Conservation (phyloP, 2,113 vertebrate genomes). For the Acanthochromis polyacanthus region DNA sequence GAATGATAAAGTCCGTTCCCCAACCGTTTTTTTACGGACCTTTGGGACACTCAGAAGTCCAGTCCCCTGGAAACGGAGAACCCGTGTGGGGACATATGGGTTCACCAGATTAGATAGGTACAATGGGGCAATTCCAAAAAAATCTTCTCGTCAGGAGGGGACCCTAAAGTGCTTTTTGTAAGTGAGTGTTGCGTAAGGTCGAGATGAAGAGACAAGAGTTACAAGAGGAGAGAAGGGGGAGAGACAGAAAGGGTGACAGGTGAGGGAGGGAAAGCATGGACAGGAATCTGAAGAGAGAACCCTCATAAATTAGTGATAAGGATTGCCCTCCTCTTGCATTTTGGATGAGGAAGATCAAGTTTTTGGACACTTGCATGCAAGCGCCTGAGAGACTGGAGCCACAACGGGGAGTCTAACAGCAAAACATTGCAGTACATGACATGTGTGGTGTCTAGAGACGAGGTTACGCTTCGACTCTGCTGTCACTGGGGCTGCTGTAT, state of each 20-base stretch:
- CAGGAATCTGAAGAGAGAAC: slow-evolving; percentile 58
- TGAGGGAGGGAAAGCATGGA: slow-evolving; percentile 19
- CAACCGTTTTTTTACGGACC: too few species aligned
- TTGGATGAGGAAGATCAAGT: slow-evolving; percentile 68
- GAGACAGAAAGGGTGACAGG: slow-evolving; percentile 17
- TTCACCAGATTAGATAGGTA: too few species aligned
- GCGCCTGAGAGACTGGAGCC: slow-evolving; percentile 12
- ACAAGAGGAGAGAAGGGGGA: slow-evolving; percentile 19
- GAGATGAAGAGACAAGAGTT: slow-evolving; percentile 25
- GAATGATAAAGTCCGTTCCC: too few species aligned
- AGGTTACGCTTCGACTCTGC: slow-evolving; percentile 7
- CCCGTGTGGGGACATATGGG: too few species aligned
- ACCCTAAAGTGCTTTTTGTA: neutral
- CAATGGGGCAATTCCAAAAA: too few species aligned
- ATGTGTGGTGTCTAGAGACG: neutral
- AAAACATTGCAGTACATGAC: neutral
- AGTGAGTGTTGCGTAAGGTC: slow-evolving; percentile 43
- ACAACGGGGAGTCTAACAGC: slow-evolving; percentile 18
- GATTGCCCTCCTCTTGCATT: slow-evolving; percentile 63
- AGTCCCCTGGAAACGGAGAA: too few species aligned
- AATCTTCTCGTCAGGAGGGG: neutral
- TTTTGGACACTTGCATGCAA: slow-evolving; percentile 50
- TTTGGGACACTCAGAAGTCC: too few species aligned
- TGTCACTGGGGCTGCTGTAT: neutral
- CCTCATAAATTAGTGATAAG: slow-evolving; percentile 71